These are phyloP conservation scores for Ardeotis arabs DNA, from an alignment of 2,113 vertebrate species.

Conservation along the genomic window DNA sequence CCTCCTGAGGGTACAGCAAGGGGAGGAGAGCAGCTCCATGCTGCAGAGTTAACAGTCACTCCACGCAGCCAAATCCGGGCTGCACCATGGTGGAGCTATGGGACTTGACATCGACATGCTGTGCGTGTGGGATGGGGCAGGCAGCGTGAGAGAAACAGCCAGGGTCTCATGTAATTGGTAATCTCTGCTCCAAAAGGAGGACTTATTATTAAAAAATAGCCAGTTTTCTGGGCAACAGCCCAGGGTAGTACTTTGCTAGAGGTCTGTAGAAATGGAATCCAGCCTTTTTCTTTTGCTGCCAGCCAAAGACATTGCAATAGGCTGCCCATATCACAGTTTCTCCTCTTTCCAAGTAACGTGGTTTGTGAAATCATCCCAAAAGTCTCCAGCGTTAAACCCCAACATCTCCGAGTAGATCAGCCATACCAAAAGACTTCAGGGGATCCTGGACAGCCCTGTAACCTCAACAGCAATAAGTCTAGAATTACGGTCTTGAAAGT, in stretches of 20 bases:
- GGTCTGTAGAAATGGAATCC: neutral
- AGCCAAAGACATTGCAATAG: neutral
- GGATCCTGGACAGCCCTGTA: neutral
- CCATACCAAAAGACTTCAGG: neutral
- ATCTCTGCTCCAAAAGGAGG: neutral
- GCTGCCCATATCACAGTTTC: neutral
- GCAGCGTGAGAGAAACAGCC: neutral
- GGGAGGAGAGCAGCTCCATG: neutral
- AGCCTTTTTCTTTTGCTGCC: neutral
- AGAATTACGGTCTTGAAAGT: neutral
- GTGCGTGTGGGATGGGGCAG: neutral
- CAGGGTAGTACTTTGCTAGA: neutral
- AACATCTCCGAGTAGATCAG: neutral
- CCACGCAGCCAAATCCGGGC: accelerated
- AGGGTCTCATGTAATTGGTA: neutral
- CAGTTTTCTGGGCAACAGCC: neutral
- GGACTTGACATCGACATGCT: neutral
- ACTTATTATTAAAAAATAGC: neutral
- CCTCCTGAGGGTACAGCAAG: accelerated
- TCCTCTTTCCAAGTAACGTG: neutral
- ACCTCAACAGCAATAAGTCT: neutral
- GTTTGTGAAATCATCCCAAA: neutral
- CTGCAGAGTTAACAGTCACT: neutral
- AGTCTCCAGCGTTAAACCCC: neutral
- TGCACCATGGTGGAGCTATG: accelerated